Conservation (phyloP, 2,113 vertebrate genomes). For the Lepus americanus region DNA sequence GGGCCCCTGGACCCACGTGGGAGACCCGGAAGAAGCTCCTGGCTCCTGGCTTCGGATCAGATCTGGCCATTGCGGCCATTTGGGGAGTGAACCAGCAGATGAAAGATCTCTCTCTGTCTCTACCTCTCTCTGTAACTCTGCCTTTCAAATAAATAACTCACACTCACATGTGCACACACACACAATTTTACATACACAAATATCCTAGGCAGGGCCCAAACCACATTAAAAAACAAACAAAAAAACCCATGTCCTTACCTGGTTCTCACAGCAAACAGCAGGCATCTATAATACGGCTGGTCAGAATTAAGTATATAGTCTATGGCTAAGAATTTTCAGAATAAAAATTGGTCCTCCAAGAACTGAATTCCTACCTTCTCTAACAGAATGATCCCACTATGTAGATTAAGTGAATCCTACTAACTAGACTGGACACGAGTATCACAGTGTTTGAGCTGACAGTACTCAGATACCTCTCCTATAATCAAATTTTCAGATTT, state of each 20-base stretch:
- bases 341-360: constrained; percentile 31
- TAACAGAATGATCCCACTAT: constrained; percentile 35
- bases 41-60: too few species aligned
- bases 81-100: too few species aligned
- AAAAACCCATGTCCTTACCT: neutral
- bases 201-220: too few species aligned
- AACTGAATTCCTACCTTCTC: constrained; percentile 44
- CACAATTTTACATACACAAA: too few species aligned
- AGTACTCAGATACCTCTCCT: neutral
- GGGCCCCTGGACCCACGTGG: too few species aligned
- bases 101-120: too few species aligned
- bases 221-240: too few species aligned
- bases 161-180: too few species aligned
- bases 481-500: constrained; percentile 40
- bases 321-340: constrained; percentile 48
- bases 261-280: neutral
- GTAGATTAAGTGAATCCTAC: neutral
- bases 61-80: too few species aligned
- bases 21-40: too few species aligned
- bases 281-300: neutral
- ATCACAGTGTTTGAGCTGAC: constrained; percentile 1
- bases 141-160: too few species aligned
- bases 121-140: too few species aligned
- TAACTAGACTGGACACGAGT: constrained; percentile 24
- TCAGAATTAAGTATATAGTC: neutral